These are phyloP conservation scores for Drosophila eugracilis DNA, from an alignment of 1,140 invertebrate genomes.

Conservation along the genomic window DNA sequence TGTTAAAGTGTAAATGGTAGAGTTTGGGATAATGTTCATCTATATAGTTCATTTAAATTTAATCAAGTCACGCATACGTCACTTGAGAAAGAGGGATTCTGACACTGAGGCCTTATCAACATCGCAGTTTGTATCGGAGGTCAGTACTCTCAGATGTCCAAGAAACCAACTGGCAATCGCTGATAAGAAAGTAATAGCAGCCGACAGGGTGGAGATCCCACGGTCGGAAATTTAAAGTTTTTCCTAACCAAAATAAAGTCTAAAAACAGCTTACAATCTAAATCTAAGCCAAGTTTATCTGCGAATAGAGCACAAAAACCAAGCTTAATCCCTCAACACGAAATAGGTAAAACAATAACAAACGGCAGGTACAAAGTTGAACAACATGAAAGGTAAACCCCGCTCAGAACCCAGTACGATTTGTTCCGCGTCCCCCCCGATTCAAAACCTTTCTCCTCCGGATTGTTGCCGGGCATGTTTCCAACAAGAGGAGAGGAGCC, in stretches of 20 bases:
- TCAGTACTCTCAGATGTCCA: slow-evolving; percentile 31
- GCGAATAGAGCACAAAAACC: slow-evolving; percentile 7
- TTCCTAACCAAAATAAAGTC: background rate
- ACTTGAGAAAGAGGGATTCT: background rate
- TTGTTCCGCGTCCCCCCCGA: slow-evolving; percentile 1
- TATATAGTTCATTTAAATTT: background rate
- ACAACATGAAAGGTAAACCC: slow-evolving; percentile 50
- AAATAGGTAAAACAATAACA: slow-evolving; percentile 34
- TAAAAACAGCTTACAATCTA: background rate
- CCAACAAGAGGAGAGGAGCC: slow-evolving; percentile 1
- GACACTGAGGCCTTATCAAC: slow-evolving; percentile 19
- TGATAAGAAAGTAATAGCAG: slow-evolving; percentile 33
- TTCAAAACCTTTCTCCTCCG: background rate
- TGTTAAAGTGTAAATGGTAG: background rate
- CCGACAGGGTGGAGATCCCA: background rate
- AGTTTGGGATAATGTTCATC: slow-evolving; percentile 3
- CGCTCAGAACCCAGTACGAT: slow-evolving; percentile 21
- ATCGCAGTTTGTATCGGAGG: slow-evolving; percentile 3
- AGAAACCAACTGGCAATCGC: background rate
- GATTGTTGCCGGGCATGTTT: slow-evolving; percentile 53
- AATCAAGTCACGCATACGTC: background rate
- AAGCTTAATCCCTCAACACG: slow-evolving; percentile 33
- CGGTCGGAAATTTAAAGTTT: background rate
- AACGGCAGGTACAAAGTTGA: slow-evolving; percentile 53
- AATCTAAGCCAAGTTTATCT: slow-evolving; percentile 1